These are phyloP conservation scores for Magallana gigas DNA, from an alignment of 1,140 invertebrate species.

Conservation along the genomic window DNA sequence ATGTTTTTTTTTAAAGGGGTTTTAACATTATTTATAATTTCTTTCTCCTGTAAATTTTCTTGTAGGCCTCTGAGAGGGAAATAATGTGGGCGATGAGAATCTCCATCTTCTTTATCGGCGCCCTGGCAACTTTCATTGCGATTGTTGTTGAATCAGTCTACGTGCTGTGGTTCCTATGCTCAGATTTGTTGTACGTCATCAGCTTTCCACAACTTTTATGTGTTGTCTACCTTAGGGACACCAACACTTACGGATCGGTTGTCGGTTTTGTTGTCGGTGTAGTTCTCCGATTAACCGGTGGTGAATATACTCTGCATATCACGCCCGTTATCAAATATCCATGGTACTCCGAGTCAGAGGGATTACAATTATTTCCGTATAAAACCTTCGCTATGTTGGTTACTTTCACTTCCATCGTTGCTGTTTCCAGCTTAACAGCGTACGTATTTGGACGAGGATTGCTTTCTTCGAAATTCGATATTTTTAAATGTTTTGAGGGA, in stretches of 20 bases:
- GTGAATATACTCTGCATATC: constrained; percentile 91
- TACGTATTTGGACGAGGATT: constrained; percentile 80
- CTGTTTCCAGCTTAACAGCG: constrained; percentile 80
- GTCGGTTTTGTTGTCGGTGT: constrained; percentile 91
- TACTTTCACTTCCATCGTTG: constrained; percentile 83
- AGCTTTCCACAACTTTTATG: constrained; percentile 97
- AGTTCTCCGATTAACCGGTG: constrained; percentile 91
- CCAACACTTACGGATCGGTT: constrained; percentile 97
- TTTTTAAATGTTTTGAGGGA: constrained; percentile 73
- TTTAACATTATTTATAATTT: neutral
- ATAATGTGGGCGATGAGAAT: constrained; percentile 98
- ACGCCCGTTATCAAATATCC: constrained; percentile 92
- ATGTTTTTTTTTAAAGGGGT: neutral
- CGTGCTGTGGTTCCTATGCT: constrained; percentile 96
- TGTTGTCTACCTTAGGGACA: constrained; percentile 88
- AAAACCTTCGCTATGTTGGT: constrained; percentile 82
- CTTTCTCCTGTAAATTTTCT: neutral
- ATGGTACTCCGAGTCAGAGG: constrained; percentile 86
- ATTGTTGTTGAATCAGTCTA: constrained; percentile 98
- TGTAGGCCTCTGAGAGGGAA: constrained; percentile 83
- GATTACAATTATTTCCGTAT: constrained; percentile 83
- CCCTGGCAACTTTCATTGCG: constrained; percentile 95
- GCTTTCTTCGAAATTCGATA: constrained; percentile 72
- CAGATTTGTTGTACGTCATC: constrained; percentile 98
- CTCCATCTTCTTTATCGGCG: constrained; percentile 93